Evolutionary conservation across 2,888 invertebrate genomes (phyloP).

Genomic region (Spodoptera exigua): DNA sequence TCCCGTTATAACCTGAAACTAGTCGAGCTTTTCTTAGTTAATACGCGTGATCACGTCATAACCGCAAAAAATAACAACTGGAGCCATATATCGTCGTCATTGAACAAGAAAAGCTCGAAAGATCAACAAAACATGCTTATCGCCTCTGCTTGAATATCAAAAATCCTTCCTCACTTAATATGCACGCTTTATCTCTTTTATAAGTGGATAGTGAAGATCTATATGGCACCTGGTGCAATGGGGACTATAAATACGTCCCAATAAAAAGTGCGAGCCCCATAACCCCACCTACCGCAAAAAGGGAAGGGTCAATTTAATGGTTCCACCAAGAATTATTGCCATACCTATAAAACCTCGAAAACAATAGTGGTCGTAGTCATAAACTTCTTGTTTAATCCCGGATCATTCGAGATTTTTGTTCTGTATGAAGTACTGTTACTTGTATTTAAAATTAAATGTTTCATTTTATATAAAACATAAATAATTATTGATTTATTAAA

Average conservation of each 20-base stretch:
- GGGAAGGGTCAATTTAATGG: slow-evolving; percentile 49
- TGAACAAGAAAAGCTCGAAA: no score
- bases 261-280: slow-evolving; percentile 29
- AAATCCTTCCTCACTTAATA: not conserved
- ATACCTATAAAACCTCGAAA: slow-evolving; percentile 36
- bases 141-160: slow-evolving; percentile 12
- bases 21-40: no score
- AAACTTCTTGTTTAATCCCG: not conserved
- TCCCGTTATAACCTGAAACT: no score
- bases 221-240: slow-evolving; percentile 33
- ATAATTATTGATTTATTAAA: no score
- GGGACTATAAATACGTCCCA: slow-evolving; percentile 39
- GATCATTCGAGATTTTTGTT: no score
- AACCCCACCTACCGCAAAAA: slow-evolving; percentile 15
- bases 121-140: no score
- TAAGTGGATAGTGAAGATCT: slow-evolving; percentile 33
- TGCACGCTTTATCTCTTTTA: not conserved
- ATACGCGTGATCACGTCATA: no score
- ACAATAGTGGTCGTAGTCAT: slow-evolving; percentile 24
- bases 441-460: no score
- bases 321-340: slow-evolving; percentile 38
- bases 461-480: no score
- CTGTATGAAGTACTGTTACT: no score
- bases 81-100: no score
- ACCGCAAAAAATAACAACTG: no score